Base-by-base conservation (phyloP, 2,797 vertebrate species). In the Parotocinclus haroldoi region DNA sequence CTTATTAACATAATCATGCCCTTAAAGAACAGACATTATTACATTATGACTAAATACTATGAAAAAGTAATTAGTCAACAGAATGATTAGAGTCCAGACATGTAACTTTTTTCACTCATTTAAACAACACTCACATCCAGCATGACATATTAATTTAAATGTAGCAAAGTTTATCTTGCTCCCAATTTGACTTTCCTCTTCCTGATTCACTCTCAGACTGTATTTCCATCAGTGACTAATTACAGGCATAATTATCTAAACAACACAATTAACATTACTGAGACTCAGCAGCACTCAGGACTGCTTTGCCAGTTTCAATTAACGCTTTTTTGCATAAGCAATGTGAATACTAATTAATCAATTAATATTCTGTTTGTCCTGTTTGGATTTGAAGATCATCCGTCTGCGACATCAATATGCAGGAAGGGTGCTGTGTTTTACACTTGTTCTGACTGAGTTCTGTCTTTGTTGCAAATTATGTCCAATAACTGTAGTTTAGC, bases 191-290 rank as follows among this genome's bases (percentile, higher is more conserved):
- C 73, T 73, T 70, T 63, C 72, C 64, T 59, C 69, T 69, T 75
- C 56, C 66, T 67, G 60, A 68, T 63, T 73, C 69, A 63, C 70
- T 72, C 66, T 70, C 70, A 63, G 70, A 77, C 51, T 63, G 58
- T 72, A 79, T 75, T 79, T 80, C 71, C 75, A 77, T 78, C 75
- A 76, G 75, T 50, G 61, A 55, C 73, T 81, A 80, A 82, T 79
- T 77, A 78, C 36, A 51, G 75, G 72, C 73, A 78, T 78, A 71
- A 77, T 80, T 78, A 78, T 75, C 68, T 71, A 77, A 79, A 76
- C 68, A 71, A 66, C 64, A 75, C 57, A 72, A 81, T 80, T 82
- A 79, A 72, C 66, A 77, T 78, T 79, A 77, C 58, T 42, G 42
- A 71, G 71, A 69, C 74, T 27, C 27, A 79, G 58, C 66, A 52